Conservation (phyloP, 2,888 invertebrate genomes). For the Sabellastarte sp. region DNA sequence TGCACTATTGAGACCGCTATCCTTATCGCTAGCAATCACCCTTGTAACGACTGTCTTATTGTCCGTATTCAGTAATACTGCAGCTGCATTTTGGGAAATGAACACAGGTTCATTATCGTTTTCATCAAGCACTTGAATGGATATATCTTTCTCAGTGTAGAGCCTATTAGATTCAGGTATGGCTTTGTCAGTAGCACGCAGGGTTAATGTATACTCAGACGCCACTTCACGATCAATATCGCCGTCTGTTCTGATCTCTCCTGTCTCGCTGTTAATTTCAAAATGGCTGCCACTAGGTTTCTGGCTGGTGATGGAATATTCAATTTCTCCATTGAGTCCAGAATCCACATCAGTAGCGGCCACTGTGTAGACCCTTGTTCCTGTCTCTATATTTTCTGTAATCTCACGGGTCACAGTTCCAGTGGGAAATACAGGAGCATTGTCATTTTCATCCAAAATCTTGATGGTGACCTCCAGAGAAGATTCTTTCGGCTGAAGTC, state of each 20-base stretch:
- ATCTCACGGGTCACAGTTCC: constrained; percentile 83
- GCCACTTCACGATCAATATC: constrained; percentile 88
- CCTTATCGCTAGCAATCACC: constrained; percentile 10
- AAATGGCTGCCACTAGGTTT: constrained; percentile 86
- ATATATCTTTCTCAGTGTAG: constrained; percentile 71
- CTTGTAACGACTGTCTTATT: constrained; percentile 5
- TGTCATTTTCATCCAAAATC: constrained; percentile 91
- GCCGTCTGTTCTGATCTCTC: constrained; percentile 81
- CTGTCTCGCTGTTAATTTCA: constrained; percentile 73
- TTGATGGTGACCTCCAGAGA: constrained; percentile 73
- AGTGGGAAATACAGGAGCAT: constrained; percentile 85
- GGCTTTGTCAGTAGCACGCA: constrained; percentile 88
- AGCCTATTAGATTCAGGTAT: constrained; percentile 71
- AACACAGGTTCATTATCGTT: constrained; percentile 22
- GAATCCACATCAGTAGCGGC: constrained; percentile 66
- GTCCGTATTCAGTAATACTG: neutral
- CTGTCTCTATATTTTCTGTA: constrained; percentile 79
- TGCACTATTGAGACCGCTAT: constrained; percentile 10
- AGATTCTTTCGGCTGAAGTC: constrained; percentile 65
- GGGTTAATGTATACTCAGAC: constrained; percentile 83
- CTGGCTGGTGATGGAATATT: constrained; percentile 72
- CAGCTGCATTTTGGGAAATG: constrained; percentile 13
- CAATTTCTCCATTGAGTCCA: constrained; percentile 82
- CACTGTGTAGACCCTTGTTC: constrained; percentile 65
- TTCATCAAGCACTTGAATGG: constrained; percentile 13